Base-by-base conservation (phyloP, 2,113 vertebrate genomes). In the Chloebia gouldiae region DNA sequence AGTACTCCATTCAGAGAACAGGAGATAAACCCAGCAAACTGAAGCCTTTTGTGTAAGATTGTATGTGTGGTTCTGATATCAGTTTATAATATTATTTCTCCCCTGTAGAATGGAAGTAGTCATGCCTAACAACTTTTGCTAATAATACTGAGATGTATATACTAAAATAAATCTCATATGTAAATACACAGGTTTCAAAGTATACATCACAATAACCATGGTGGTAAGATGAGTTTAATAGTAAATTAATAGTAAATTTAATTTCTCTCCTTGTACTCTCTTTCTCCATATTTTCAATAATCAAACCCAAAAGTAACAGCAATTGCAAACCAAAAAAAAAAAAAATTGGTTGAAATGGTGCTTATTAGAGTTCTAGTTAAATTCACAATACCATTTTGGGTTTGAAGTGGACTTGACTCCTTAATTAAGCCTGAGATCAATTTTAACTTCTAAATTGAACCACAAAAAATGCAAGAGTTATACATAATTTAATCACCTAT, bases 401-500 rank as follows among this genome's bases (percentile, higher is more conserved):
- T 94, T 94, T 92, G 50, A 88, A 90, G 30, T 37, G 73, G 30
- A 86, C 35, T 80, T 90, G 66, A 72, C 92, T 88, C 49, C 60
- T 82, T 88, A 95, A 95, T 85, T 93, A 93, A 83, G 82, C 13
- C 76, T 70, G 63, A 90, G 81, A 81, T 85, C 45, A 90, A 89
- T 87, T 72, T 49, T 86, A 86, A 22, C 47, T 81, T 87, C 86
- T 79, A 87, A 96, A 91, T 81, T 79, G 37, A 65, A 84, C 33
- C 20, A 53, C 37, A 2, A 85, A 91, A 90, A 95, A 89, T 71
- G 25, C 83, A 92, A 73, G 45, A 84, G 51, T 59, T 81, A 94
- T 96, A 68, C 73, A 95, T 96, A 84, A 97, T 92, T 95, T 89
- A 95, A 68, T 93, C 40, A 82, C 30, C 89, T 92, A 95, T 95